These are phyloP conservation scores for Drosophila ficusphila DNA, from an alignment of 1,140 invertebrate species.

Conservation along the genomic window DNA sequence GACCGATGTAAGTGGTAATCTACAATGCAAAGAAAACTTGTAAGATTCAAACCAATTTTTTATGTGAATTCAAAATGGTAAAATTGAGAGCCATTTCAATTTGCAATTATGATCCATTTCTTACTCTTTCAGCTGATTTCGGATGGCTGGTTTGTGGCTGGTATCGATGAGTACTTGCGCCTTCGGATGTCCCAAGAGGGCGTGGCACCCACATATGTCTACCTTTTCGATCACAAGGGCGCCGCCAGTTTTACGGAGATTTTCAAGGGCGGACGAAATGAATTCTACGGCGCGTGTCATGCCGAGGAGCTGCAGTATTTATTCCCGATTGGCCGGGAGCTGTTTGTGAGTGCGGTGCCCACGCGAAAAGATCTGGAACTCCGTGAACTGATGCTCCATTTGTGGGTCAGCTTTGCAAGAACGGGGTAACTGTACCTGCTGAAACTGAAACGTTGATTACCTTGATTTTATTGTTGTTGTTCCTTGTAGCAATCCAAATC, in stretches of 20 bases:
- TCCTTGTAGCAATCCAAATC: constrained; percentile 85
- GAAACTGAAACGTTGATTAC: background rate
- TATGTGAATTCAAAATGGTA: no score
- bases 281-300: constrained; percentile 89
- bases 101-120: background rate
- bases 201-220: constrained; percentile 87
- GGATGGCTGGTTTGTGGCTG: constrained; percentile 88
- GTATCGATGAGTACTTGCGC: constrained; percentile 86
- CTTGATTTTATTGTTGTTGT: background rate
- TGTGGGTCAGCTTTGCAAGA: constrained; percentile 90
- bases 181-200: constrained; percentile 84
- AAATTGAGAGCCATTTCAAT: no score
- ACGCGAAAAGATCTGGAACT: constrained; percentile 85
- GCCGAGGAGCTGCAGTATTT: constrained; percentile 90
- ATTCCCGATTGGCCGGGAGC: constrained; percentile 87
- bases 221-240: constrained; percentile 88
- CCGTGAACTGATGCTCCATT: constrained; percentile 86
- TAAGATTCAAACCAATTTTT: no score
- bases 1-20: constrained; percentile 85
- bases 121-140: constrained; percentile 86
- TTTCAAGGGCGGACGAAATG: constrained; percentile 86
- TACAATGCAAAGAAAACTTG: background rate
- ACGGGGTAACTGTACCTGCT: constrained; percentile 85
- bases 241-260: constrained; percentile 88
- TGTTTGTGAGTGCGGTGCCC: constrained; percentile 85